Evolutionary conservation across 30 jellyfish, hydroid and myxozoan genomes (phyloP).

Genomic region (Hydractinia symbiolongicarpus): DNA sequence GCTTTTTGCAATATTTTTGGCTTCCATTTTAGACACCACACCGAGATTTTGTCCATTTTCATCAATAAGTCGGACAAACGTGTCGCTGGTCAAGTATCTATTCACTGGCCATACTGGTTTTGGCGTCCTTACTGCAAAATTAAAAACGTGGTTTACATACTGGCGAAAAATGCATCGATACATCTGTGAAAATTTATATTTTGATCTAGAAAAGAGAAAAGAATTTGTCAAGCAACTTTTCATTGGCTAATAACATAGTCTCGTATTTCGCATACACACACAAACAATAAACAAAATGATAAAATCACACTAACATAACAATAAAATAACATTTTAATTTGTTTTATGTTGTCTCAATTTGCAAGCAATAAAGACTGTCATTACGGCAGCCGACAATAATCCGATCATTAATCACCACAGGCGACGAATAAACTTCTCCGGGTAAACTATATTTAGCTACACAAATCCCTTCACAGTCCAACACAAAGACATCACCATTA

Average conservation of each 20-base stretch:
- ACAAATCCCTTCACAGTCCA: neutral
- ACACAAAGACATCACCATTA: neutral
- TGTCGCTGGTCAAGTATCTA: neutral
- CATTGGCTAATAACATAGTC: too few species aligned
- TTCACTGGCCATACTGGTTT: neutral
- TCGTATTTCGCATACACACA: too few species aligned
- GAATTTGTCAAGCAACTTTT: too few species aligned
- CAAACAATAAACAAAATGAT: too few species aligned
- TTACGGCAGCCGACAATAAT: conserved; percentile 80
- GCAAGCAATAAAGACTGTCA: conserved; percentile 49
- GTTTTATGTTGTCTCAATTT: too few species aligned
- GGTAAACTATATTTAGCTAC: conserved; percentile 3
- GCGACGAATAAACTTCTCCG: conserved; percentile 70
- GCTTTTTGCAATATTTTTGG: conserved; percentile 42
- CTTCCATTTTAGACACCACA: conserved; percentile 31
- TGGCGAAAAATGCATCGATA: neutral
- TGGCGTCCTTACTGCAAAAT: neutral
- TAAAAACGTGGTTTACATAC: neutral
- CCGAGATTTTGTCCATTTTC: conserved; percentile 56
- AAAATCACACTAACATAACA: too few species aligned
- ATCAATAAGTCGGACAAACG: conserved; percentile 46
- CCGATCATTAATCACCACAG: conserved; percentile 36
- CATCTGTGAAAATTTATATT: too few species aligned
- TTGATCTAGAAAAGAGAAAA: too few species aligned
- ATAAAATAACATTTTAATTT: too few species aligned